phyloP scores from a whole-genome alignment of 1,140 invertebrate species.

The Drosophila santomea region DNA sequence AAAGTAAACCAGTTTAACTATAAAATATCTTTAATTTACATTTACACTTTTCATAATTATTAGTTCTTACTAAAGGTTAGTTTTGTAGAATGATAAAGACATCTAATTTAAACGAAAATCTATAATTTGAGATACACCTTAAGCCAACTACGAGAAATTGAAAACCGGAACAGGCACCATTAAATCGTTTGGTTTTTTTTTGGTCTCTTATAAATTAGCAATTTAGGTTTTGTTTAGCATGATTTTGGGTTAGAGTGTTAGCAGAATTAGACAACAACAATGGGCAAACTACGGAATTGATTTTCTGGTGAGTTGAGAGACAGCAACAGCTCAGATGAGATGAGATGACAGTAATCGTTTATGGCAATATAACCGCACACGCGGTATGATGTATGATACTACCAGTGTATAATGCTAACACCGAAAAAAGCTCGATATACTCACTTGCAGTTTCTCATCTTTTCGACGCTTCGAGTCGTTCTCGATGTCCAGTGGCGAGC shows the following conservation, averaged over 20 bases:
- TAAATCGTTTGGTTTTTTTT: conserved; percentile 3
- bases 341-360: conserved; percentile 28
- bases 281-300: conserved; percentile 58
- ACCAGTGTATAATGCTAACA: conserved; percentile 11
- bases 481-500: conserved; percentile 89
- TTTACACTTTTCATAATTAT: too few species aligned
- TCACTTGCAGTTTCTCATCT: conserved; percentile 94
- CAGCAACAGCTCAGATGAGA: conserved; percentile 62
- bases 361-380: not conserved
- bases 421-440: conserved; percentile 82
- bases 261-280: conserved; percentile 56
- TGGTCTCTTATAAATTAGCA: conserved; percentile 34
- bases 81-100: too few species aligned
- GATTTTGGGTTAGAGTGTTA: conserved; percentile 28
- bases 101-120: too few species aligned
- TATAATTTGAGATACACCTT: not conserved
- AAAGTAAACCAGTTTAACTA: too few species aligned
- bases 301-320: conserved; percentile 76
- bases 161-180: not conserved
- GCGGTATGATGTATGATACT: conserved; percentile 24
- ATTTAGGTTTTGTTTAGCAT: conserved; percentile 32
- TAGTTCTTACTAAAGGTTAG: not conserved
- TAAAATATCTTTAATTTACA: too few species aligned
- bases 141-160: not conserved
- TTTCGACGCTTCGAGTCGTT: conserved; percentile 91